Evolutionary conservation across 1,140 invertebrate species (phyloP).

Genomic region (Calephelis nemesis): DNA sequence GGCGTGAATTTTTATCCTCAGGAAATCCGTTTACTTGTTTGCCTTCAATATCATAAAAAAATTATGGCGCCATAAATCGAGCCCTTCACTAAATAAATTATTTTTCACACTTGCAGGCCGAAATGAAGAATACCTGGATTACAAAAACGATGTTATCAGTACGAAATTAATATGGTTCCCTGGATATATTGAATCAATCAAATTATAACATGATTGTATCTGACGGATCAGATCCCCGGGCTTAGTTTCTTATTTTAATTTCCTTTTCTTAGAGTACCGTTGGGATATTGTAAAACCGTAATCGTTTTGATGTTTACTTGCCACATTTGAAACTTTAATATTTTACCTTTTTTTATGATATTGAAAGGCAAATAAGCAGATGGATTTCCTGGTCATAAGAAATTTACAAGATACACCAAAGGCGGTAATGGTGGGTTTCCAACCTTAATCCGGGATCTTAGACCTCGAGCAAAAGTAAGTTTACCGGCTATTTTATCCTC

Average conservation of each 20-base stretch:
- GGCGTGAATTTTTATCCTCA: too few relatives aligned
- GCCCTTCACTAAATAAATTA: too few relatives aligned
- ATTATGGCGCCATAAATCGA: too few relatives aligned
- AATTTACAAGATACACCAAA: too few relatives aligned
- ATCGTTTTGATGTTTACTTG: neutral
- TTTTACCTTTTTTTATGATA: too few relatives aligned
- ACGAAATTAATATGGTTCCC: constrained; percentile 13
- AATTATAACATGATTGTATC: constrained; percentile 12
- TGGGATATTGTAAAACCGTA: neutral
- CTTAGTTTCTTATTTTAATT: constrained; percentile 1
- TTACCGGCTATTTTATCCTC: too few relatives aligned
- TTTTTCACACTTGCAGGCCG: neutral
- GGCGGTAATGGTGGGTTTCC: too few relatives aligned
- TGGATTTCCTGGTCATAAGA: too few relatives aligned
- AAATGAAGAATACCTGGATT: neutral
- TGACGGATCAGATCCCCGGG: constrained; percentile 2
- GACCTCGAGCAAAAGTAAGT: too few relatives aligned
- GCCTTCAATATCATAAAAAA: too few relatives aligned
- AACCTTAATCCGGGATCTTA: too few relatives aligned
- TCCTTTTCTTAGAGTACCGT: neutral
- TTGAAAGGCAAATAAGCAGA: neutral
- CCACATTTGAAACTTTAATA: neutral
- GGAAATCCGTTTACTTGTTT: too few relatives aligned
- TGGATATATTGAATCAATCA: constrained; percentile 15
- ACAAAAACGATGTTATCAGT: constrained; percentile 7